Base-by-base conservation (phyloP, 2,888 invertebrate species). In the Opisthograptis luteolata region DNA sequence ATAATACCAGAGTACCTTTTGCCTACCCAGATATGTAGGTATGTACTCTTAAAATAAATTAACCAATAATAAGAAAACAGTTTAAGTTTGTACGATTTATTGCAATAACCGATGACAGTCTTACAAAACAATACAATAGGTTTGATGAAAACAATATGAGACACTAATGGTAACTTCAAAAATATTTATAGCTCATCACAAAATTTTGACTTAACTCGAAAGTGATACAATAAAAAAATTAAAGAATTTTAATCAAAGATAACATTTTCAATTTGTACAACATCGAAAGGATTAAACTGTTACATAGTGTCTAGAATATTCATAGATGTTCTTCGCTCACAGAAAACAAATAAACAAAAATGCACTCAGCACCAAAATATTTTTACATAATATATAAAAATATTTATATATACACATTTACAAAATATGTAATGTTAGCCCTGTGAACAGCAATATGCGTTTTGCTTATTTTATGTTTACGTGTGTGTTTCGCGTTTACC, bases 41-140 rank as follows among this genome's bases (percentile, higher is more conserved):
- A n/a, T n/a, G n/a, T n/a, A n/a, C n/a, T n/a, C n/a, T n/a, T n/a
- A n/a, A n/a, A n/a, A n/a, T n/a, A n/a, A n/a, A 10, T 24, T n/a
- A n/a, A 25, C 5, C 17, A 17, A 35, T 35, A 10, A 39, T 44
- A 31, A 55, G 65, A 32, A 35, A 13, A 25, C 34, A 30, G 8
- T 37, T 58, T 47, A 40, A 64, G 74, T 78, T 86, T 86, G 84
- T 89, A 88, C 83, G 77, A 80, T 89, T 87, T 90, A 89, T 86
- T 89, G 81, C 80, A 78, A 81, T 86, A 88, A 88, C 84, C 80
- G 76, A 81, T 86, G 87, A 88, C 84, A 87, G 81, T 88, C 87
- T 88, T 87, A 87, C 80, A 82, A 79, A 81, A 87, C 76, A 83
- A 83, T 48, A 87, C 76, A 83, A 83, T 48, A 74, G 73, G 68